Evolutionary conservation across 2,113 vertebrate species (phyloP), one percentile per base, ranked within the genome.

Genomic region (Mesoclemmys tuberculata): DNA sequence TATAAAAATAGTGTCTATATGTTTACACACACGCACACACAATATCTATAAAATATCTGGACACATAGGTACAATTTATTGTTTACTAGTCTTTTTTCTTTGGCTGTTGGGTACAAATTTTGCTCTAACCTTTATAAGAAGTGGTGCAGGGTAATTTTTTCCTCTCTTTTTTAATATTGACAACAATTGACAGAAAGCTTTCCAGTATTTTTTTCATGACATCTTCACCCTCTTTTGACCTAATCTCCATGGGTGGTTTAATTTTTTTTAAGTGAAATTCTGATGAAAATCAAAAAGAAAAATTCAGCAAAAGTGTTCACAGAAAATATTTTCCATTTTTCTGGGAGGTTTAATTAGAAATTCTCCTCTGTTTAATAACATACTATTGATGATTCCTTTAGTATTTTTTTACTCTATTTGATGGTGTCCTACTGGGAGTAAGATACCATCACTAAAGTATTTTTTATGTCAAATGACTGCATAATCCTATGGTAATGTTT

Each of bases 231-330:
- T 93, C 88, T 93, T 88, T 91, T 87, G 91, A 92, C 81, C 86
- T n/a, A n/a, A 92, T 87, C 79, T 94, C 10, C 56, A 38, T 38
- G 88, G 83, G 81, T 24, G 84, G 81, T 88, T 95, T 90, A 90
- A 91, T 96, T 87, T 86, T n/a, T n/a, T 94, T 92, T 88, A 94
- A 94, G 49, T 81, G 75, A 93, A 90, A 90, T 84, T 88, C 82
- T 89, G 81, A 94, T 87, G 82, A 92, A 93, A 56, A 31, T 27
- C 4, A 24, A 75, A 75, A 44, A 44, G 54, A 31, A 77, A 64
- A 82, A 55, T 19, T 75, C 41, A 27, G 41, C 22, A 77, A 44
- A 77, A 44, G 38, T 27, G 4, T 77, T 21, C 74, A 7, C n/a
- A 38, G 35, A 71, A 71, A 38, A 71, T 71, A 22, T 46, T 77